Conservation (phyloP, 2,797 vertebrate genomes). For the Triplophysa bombifrons region DNA sequence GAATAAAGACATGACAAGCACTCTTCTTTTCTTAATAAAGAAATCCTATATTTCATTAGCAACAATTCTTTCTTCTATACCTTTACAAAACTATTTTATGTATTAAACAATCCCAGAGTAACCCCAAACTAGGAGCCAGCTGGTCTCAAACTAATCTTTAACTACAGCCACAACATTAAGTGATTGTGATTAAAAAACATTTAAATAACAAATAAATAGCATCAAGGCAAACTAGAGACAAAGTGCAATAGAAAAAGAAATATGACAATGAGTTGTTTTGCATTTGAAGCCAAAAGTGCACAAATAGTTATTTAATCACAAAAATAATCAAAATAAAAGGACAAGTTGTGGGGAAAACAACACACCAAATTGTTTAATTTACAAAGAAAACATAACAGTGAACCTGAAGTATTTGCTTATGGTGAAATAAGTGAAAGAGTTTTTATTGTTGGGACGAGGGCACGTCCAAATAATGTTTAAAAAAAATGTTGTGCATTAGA, state of each 20-base stretch:
- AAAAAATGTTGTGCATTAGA: conserved; percentile 21
- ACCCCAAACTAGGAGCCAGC: conserved; percentile 10
- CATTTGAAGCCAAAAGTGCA: conserved; percentile 45
- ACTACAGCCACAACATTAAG: conserved; percentile 38
- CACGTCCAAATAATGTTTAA: conserved; percentile 5
- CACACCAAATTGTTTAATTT: conserved; percentile 32
- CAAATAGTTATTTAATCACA: conserved; percentile 20
- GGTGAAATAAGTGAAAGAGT: neutral
- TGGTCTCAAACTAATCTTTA: conserved; percentile 48
- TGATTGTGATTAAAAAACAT: conserved; percentile 40
- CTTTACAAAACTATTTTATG: neutral
- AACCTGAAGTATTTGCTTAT: conserved; percentile 41
- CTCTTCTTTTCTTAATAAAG: too few relatives aligned
- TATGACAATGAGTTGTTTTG: conserved; percentile 18
- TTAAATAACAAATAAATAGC: conserved; percentile 32
- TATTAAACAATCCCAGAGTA: neutral
- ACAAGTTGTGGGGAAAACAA: conserved; percentile 17
- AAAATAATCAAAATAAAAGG: neutral
- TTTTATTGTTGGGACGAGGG: conserved; percentile 11
- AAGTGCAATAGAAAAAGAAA: conserved; percentile 2
- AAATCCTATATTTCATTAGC: too few relatives aligned
- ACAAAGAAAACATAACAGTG: neutral
- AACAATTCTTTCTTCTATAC: neutral
- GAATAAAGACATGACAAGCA: too few relatives aligned
- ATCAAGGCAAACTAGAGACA: conserved; percentile 18